Base-by-base conservation (phyloP, 2,888 invertebrate species). In the Orthosia incerta region DNA sequence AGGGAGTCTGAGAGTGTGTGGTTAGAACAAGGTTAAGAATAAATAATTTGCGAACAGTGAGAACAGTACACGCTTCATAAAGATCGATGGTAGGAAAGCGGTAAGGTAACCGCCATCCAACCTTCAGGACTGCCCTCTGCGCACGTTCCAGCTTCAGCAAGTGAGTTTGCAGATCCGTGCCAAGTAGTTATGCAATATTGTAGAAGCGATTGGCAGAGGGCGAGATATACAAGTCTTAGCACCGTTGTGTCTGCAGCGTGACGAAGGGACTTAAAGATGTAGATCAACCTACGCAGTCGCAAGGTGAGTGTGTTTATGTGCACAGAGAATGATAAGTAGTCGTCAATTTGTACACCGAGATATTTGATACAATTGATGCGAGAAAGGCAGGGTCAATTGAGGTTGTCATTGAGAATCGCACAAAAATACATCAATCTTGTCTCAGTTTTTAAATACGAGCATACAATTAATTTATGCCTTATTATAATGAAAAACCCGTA, bases 101-200 rank as follows among this genome's bases (percentile, higher is more conserved):
- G n/a, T 18, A 51, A n/a, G 15, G n/a, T 39, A 16, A 46, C 20
- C 39, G 5, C 50, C n/a, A n/a, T 5, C n/a, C 18, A 51, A 51
- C 45, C 16, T 61, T 46, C 39, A 60, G 20, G 15, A 39, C 20
- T 45, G 20, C 45, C 20, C 45, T 23, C 26, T 48, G n/a, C n/a
- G 48, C 7, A 13, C 48, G 45, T 46, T 61, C 16, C 12, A 23
- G 16, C 16, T 61, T 61, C 16, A 61, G 16, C 61, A 16, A 11
- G 23, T 20, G 46, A 23, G 26, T 46, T 61, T 12, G 61, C 61
- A 5, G 61, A 61, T 23, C 46, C 18, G 2, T 4, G 18, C 62
- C 62, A 62, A 26, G 23, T 18, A 16, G 26, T 15, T 31, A 63
- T 51, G 9, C 63, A 62, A 62, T 62, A 48, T 62, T 62, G 18